Conservation (phyloP, 2,113 vertebrate genomes). For the Psittacara wagleri region DNA sequence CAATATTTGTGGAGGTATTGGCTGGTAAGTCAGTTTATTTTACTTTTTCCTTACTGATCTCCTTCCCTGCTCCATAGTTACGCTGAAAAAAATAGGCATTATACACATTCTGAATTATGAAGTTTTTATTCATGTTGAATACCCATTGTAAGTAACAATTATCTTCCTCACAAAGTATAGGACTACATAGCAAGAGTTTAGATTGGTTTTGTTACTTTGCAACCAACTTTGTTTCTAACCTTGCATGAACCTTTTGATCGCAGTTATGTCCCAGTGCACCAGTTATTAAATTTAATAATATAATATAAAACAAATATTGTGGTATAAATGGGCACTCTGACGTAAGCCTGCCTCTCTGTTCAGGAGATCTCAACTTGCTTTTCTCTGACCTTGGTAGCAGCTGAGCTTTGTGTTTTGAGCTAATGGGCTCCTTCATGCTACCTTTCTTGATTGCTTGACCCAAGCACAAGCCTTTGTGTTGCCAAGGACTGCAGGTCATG, state of each 20-base stretch:
- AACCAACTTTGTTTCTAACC: conserved; percentile 26
- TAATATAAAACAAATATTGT: background rate
- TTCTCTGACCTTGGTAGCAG: background rate
- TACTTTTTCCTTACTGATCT: background rate
- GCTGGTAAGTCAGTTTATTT: background rate
- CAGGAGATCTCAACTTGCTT: background rate
- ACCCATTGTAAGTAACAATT: conserved; percentile 13
- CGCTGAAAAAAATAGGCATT: background rate
- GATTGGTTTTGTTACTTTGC: conserved; percentile 37
- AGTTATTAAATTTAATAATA: conserved; percentile 19
- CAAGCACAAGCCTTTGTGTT: background rate
- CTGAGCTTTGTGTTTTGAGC: background rate
- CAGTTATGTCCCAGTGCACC: background rate
- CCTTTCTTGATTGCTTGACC: background rate
- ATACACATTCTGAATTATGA: background rate
- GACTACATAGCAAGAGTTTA: background rate
- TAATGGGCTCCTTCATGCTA: background rate
- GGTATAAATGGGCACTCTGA: background rate
- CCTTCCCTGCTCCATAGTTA: background rate
- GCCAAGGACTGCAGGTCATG: fast-evolving
- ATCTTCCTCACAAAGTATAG: background rate
- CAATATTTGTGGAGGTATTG: background rate
- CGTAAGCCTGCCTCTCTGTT: background rate
- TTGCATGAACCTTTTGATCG: conserved; percentile 11
- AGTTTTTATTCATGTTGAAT: background rate